Evolutionary conservation across 2,113 vertebrate genomes (phyloP).

Genomic region (Poeciliopsis retropinna): DNA sequence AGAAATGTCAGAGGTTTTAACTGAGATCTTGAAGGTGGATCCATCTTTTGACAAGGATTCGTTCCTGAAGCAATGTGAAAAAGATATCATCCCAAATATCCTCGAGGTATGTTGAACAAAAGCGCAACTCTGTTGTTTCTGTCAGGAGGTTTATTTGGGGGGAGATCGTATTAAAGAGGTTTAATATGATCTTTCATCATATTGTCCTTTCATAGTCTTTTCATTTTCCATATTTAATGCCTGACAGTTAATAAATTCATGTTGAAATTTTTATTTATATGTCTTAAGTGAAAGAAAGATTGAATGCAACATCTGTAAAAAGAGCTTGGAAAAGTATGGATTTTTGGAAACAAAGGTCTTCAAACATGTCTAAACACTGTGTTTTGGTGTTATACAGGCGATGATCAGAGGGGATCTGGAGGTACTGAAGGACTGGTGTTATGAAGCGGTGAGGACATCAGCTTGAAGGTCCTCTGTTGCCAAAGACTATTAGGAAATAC

Average conservation of each 20-base stretch:
- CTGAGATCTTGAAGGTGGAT: constrained; percentile 92
- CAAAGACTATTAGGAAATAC: not conserved
- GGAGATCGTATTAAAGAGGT: too few relatives aligned
- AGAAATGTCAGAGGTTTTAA: constrained; percentile 95
- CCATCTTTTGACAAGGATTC: constrained; percentile 92
- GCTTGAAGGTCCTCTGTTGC: not conserved
- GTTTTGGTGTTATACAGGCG: constrained; percentile 77
- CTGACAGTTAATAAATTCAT: not conserved
- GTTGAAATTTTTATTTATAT: not conserved
- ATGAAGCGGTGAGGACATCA: constrained; percentile 88
- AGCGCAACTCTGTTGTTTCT: not conserved
- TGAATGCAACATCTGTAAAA: not conserved
- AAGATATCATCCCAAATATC: constrained; percentile 94
- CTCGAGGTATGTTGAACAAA: constrained; percentile 84
- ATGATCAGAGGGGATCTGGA: constrained; percentile 95
- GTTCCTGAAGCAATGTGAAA: constrained; percentile 91
- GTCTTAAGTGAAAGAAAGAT: not conserved
- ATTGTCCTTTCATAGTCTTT: not conserved
- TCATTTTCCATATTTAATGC: not conserved
- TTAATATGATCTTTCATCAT: too few relatives aligned
- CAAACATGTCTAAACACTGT: not conserved
- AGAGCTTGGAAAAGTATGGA: not conserved
- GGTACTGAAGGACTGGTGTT: constrained; percentile 98
- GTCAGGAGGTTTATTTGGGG: too few relatives aligned
- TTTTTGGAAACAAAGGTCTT: not conserved